phyloP scores from a whole-genome alignment of 2,113 vertebrate species.

The Origma solitaria region DNA sequence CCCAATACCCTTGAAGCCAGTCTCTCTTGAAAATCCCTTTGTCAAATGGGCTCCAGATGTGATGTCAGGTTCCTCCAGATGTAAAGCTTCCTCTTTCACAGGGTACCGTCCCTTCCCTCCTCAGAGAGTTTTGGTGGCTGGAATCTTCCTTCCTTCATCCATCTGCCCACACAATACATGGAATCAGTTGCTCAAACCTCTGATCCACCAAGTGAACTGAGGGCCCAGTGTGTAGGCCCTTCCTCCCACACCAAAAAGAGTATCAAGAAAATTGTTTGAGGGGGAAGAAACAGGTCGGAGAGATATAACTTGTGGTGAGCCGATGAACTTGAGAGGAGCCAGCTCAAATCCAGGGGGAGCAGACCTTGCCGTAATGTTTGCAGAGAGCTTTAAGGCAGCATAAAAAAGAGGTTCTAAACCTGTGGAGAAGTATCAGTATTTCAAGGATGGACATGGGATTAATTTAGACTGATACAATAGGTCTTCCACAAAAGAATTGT shows the following conservation, averaged over 20 bases:
- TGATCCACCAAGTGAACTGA: not conserved
- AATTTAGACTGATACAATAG: not conserved
- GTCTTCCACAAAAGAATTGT: not conserved
- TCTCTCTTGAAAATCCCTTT: not conserved
- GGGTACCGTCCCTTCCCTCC: not conserved
- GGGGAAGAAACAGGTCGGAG: not conserved
- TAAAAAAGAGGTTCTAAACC: not conserved
- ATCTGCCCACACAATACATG: not conserved
- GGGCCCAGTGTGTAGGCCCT: not conserved
- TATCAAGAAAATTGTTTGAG: not conserved
- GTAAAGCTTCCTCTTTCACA: not conserved
- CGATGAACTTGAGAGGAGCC: not conserved
- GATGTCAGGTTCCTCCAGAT: rapidly evolving
- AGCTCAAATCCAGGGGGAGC: not conserved
- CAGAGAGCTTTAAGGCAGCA: not conserved
- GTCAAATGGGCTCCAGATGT: not conserved
- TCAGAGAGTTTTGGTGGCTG: not conserved
- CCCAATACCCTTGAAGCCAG: not conserved
- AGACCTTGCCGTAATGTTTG: not conserved
- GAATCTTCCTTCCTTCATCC: not conserved
- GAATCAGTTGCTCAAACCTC: not conserved
- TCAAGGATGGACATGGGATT: not conserved
- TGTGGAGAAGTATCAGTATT: not conserved
- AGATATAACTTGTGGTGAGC: not conserved
- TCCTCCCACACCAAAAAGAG: not conserved